These are phyloP conservation scores for Hyles vespertilio DNA, from an alignment of 1,140 invertebrate genomes.

Conservation along the genomic window DNA sequence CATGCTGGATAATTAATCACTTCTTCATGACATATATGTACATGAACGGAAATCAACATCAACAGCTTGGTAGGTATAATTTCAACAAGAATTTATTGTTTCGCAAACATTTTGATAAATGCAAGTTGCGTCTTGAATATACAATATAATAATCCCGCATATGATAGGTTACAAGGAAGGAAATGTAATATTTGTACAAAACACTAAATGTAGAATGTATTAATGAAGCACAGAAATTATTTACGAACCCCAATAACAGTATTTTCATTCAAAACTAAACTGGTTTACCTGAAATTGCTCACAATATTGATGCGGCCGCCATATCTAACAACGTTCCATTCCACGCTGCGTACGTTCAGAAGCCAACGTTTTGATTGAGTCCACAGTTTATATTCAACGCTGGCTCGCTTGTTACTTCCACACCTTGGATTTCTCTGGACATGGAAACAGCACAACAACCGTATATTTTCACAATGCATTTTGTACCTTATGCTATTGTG, in stretches of 20 bases:
- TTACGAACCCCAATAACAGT: background rate
- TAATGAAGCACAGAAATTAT: background rate
- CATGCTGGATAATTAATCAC: too few species aligned
- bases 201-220: background rate
- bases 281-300: background rate
- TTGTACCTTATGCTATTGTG: background rate
- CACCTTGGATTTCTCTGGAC: slow-evolving; percentile 40
- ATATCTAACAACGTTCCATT: background rate
- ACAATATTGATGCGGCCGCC: background rate
- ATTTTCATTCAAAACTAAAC: background rate
- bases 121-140: too few species aligned
- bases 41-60: too few species aligned
- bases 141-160: too few species aligned
- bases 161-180: too few species aligned
- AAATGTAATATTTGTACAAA: background rate
- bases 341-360: slow-evolving; percentile 13
- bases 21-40: background rate
- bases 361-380: slow-evolving; percentile 53
- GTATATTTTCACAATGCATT: background rate
- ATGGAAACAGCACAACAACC: slow-evolving; percentile 15
- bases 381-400: slow-evolving; percentile 58
- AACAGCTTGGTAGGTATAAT: background rate
- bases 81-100: background rate
- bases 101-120: background rate
- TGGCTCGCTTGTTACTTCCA: slow-evolving; percentile 58